Conservation (phyloP, 2,113 vertebrate genomes). For the Neoarius graeffei region DNA sequence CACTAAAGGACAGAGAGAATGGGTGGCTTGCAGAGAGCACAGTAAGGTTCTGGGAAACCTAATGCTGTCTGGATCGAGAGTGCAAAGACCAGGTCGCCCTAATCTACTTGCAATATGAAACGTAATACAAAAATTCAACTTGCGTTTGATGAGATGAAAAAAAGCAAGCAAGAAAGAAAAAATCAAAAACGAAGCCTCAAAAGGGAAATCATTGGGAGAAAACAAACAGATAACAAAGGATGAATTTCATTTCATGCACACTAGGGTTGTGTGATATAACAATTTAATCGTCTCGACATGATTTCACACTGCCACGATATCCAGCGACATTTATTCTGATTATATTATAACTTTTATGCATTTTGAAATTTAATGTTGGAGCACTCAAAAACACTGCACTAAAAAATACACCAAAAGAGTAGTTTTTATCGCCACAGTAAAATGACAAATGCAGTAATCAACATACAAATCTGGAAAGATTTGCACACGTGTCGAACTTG, state of each 20-base stretch:
- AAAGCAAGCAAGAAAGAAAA: neutral
- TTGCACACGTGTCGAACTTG: neutral
- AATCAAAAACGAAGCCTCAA: neutral
- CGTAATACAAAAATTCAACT: neutral
- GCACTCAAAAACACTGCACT: neutral
- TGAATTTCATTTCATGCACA: neutral
- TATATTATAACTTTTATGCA: neutral
- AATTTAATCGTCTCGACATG: neutral
- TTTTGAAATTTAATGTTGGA: neutral
- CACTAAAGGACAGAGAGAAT: slow-evolving; percentile 6
- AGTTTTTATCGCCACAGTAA: neutral
- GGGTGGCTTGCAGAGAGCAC: slow-evolving; percentile 4
- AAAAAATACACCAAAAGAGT: neutral
- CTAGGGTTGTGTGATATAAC: neutral
- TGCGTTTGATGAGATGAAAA: neutral
- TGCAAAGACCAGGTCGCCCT: neutral
- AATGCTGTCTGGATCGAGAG: neutral
- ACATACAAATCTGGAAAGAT: neutral
- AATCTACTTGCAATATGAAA: slow-evolving; percentile 5
- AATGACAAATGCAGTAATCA: neutral
- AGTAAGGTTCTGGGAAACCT: neutral
- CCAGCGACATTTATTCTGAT: neutral
- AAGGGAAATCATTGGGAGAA: neutral
- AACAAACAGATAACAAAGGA: neutral
- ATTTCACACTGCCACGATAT: neutral